Percentiles rank a stretch among this genome's conserved stretches.
phyloP scores from a whole-genome alignment of 2,797 vertebrate species.

The Bovichtus variegatus region DNA sequence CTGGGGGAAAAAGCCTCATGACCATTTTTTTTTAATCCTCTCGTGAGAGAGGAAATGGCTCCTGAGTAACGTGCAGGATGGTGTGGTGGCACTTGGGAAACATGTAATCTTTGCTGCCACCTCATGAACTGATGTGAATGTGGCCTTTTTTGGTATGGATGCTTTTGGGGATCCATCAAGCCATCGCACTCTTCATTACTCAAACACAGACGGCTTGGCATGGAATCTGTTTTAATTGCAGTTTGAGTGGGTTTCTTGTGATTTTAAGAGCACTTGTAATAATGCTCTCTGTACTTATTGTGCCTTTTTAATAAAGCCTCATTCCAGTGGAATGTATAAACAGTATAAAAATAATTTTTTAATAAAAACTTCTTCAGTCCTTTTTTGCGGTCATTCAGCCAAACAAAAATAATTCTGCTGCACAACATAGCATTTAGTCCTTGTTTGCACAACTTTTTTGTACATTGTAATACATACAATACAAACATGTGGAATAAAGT shows the following conservation, averaged over 20 bases:
- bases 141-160: slow-evolving; percentile 74
- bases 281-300: neutral
- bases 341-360: slow-evolving; percentile 62
- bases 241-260: slow-evolving; percentile 12
- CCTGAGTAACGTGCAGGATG: slow-evolving; percentile 42
- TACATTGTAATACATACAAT: slow-evolving; percentile 28
- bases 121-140: slow-evolving; percentile 47
- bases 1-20: slow-evolving; percentile 86
- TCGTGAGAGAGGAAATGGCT: slow-evolving; percentile 72
- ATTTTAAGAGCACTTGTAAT: slow-evolving; percentile 13
- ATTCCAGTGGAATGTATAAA: slow-evolving; percentile 52
- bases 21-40: slow-evolving; percentile 48
- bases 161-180: slow-evolving; percentile 15
- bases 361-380: slow-evolving; percentile 54
- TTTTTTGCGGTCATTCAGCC: slow-evolving; percentile 10
- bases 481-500: slow-evolving; percentile 48
- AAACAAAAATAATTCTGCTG: slow-evolving; percentile 47
- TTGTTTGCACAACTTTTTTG: slow-evolving; percentile 21
- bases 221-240: slow-evolving; percentile 21
- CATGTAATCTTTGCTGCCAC: slow-evolving; percentile 51
- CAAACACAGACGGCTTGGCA: neutral
- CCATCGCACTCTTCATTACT: slow-evolving; percentile 5
- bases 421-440: slow-evolving; percentile 27
- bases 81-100: slow-evolving; percentile 64
- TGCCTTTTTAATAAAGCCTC: slow-evolving; percentile 51